phyloP scores from a whole-genome alignment of 2,797 vertebrate genomes.

The Rachycentron canadum region DNA sequence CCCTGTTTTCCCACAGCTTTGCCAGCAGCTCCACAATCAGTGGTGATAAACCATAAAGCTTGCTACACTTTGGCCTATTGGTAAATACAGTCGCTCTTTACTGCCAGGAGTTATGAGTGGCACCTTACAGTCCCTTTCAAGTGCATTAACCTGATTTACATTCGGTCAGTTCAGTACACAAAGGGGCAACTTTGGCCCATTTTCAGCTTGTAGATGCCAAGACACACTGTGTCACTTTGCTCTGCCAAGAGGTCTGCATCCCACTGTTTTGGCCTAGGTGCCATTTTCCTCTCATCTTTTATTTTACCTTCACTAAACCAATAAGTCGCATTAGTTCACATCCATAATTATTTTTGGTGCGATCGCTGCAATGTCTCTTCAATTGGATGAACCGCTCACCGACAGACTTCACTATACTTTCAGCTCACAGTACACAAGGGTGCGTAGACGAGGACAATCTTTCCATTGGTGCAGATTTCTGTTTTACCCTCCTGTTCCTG shows the following conservation, averaged over 20 bases:
- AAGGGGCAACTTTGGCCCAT: conserved; percentile 49
- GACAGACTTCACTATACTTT: conserved; percentile 1
- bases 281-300: conserved; percentile 43
- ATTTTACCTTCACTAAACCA: conserved; percentile 38
- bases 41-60: background rate
- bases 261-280: conserved; percentile 21
- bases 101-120: conserved; percentile 23
- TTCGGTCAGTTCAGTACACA: conserved; percentile 41
- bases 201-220: conserved; percentile 55
- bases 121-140: conserved; percentile 34
- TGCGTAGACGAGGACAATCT: background rate
- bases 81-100: background rate
- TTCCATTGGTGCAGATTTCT: background rate
- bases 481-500: conserved; percentile 1
- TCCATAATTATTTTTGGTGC: background rate
- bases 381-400: background rate
- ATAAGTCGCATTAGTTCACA: conserved; percentile 7
- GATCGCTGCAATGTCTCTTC: background rate
- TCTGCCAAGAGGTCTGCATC: conserved; percentile 50
- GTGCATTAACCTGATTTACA: conserved; percentile 53
- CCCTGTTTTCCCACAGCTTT: background rate
- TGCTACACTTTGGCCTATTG: background rate
- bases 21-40: background rate
- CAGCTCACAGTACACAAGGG: background rate
- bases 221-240: conserved; percentile 37